Evolutionary conservation across 1,140 invertebrate species (phyloP).

Genomic region (Papilio machaon): DNA sequence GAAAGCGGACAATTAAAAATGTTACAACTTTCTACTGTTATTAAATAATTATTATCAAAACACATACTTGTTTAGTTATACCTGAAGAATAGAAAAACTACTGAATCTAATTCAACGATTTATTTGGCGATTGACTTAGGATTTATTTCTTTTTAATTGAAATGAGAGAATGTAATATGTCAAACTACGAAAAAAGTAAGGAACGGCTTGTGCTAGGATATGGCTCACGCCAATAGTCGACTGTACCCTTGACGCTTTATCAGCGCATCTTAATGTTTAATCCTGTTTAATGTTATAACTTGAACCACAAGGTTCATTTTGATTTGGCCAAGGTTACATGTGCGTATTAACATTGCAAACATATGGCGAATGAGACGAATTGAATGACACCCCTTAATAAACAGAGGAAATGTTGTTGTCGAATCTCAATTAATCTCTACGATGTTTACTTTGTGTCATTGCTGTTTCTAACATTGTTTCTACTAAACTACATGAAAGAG

Average conservation of each 20-base stretch:
- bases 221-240: too few relatives aligned
- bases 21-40: neutral
- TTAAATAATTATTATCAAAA: too few relatives aligned
- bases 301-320: conserved; percentile 39
- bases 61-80: too few relatives aligned
- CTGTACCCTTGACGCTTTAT: too few relatives aligned
- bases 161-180: too few relatives aligned
- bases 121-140: too few relatives aligned
- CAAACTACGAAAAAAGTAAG: too few relatives aligned
- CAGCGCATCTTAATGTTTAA: neutral
- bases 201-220: too few relatives aligned
- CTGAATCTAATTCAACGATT: too few relatives aligned
- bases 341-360: conserved; percentile 36
- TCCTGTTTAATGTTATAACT: neutral
- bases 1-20: neutral
- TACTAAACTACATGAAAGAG: neutral
- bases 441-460: conserved; percentile 38
- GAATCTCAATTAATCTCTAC: neutral
- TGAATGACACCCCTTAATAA: conserved; percentile 14
- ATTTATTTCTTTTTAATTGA: too few relatives aligned
- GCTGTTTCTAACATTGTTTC: neutral
- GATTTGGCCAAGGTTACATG: conserved; percentile 29
- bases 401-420: neutral
- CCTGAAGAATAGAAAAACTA: too few relatives aligned
- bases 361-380: conserved; percentile 31